Evolutionary conservation across 1,140 invertebrate species (phyloP), one percentile per base, ranked within the genome.

Genomic region (Aradophagus sp.): DNA sequence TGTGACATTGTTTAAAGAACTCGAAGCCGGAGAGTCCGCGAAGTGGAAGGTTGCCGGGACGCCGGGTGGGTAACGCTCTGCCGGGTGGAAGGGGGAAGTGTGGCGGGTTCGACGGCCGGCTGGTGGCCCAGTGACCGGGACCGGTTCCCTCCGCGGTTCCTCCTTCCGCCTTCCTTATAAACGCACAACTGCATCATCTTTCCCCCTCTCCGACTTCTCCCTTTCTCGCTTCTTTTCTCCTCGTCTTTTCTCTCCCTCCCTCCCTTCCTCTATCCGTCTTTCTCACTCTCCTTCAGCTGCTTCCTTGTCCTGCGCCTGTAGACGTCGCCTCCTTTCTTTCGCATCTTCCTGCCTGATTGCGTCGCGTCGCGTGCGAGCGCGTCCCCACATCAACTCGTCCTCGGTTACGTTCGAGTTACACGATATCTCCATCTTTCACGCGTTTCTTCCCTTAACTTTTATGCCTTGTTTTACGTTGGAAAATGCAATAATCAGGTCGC

Each of bases 141-240:
- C 83, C 84, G 84, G 84, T 84, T 85, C 82, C 82, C 82, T 84
- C 79, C 77, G 77, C 80, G 79, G 80, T 84, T 85, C 84, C 83
- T 83, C 81, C 84, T 85, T 85, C 84, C 84, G 83, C 83, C 84
- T 84, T 85, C 83, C 81, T 84, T 81, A 81, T 82, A 78, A 85
- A 85, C 83, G 83, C 82, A 84, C 80, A 83, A 84, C 82, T 83
- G 82, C 83, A 84, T 81, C 82, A 82, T 83, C 76, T 75, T 74
- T 68, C 53, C 65, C 75, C 76, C 72, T 73, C 48, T 32, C 53
- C 20, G 50, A 53, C 39, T 53, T 52, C 71, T 47, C 48, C 56
- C 52, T 67, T 63, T 73, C 73, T 41, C 32, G 23, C 17, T 35
- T 42, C 45, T 70, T 35, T 26, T 71, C 35, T 62, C 65, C 55